Evolutionary conservation across 1,140 invertebrate genomes (phyloP).

Genomic region (Linepithema humile): DNA sequence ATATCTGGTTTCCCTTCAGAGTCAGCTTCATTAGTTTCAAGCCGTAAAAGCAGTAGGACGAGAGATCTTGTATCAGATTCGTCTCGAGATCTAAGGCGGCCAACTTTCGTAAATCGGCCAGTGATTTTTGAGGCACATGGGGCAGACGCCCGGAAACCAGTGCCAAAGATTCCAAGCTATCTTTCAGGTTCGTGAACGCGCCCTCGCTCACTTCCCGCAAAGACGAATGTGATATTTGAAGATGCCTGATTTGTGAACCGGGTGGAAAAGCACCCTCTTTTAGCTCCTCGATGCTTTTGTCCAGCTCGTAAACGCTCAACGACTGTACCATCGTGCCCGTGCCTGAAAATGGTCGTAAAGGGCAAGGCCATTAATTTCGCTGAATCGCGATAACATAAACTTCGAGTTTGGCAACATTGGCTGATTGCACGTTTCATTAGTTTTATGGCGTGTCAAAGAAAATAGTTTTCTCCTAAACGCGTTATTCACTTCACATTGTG

Average conservation of each 20-base stretch:
- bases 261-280: conserved; percentile 89
- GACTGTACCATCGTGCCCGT: conserved; percentile 88
- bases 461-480: not conserved
- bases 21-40: conserved; percentile 92
- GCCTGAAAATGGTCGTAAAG: conserved; percentile 74
- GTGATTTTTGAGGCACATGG: conserved; percentile 92
- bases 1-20: conserved; percentile 92
- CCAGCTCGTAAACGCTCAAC: conserved; percentile 93
- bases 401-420: conserved; percentile 37
- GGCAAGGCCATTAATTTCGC: conserved; percentile 53
- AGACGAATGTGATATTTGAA: conserved; percentile 93
- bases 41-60: conserved; percentile 94
- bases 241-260: conserved; percentile 90
- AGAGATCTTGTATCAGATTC: conserved; percentile 92
- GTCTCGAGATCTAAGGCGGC: conserved; percentile 93
- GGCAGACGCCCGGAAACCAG: conserved; percentile 92
- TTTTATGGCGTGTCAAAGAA: conserved; percentile 42
- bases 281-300: conserved; percentile 89
- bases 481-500: not conserved
- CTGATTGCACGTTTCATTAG: not conserved
- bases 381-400: conserved; percentile 39
- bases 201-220: conserved; percentile 90
- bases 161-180: conserved; percentile 91
- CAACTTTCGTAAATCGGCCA: conserved; percentile 89
- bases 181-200: conserved; percentile 89